Conservation (phyloP, 2,888 invertebrate species). For the Eupithecia pulchellata region DNA sequence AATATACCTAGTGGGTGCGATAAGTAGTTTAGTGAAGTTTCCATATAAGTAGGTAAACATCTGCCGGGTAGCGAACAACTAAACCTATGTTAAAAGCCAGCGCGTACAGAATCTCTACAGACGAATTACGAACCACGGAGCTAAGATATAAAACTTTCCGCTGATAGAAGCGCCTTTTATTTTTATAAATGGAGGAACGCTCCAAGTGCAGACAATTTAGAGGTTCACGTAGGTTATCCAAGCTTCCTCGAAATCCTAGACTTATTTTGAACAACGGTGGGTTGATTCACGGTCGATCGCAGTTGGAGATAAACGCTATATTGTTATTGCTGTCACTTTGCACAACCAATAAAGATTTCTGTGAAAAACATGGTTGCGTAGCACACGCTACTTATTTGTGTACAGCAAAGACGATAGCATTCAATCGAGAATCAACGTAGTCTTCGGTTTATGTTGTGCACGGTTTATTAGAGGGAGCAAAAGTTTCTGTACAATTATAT, state of each 20-base stretch:
- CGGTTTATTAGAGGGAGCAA: neutral
- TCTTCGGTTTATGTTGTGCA: neutral
- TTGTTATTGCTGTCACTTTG: slow-evolving; percentile 1
- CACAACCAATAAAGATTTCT: neutral
- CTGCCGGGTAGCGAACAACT: neutral
- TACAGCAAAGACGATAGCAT: neutral
- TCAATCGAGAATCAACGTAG: neutral
- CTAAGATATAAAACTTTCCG: slow-evolving; percentile 12
- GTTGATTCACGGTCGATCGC: neutral
- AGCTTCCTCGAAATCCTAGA: slow-evolving; percentile 15
- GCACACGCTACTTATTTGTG: neutral
- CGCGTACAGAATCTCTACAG: neutral
- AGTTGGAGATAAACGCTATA: too few relatives aligned
- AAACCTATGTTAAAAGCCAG: neutral
- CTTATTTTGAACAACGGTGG: slow-evolving; percentile 3
- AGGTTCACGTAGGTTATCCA: slow-evolving; percentile 16
- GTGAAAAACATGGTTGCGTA: neutral
- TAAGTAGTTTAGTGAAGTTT: neutral
- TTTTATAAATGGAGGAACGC: slow-evolving; percentile 16
- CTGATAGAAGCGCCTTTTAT: slow-evolving; percentile 16
- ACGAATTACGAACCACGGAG: neutral
- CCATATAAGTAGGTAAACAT: neutral
- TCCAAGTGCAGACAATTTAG: slow-evolving; percentile 22
- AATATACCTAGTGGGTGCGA: too few relatives aligned
- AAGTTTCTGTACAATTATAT: neutral